Evolutionary conservation across 2,888 invertebrate genomes (phyloP).

Genomic region (Ophioninae sp.): DNA sequence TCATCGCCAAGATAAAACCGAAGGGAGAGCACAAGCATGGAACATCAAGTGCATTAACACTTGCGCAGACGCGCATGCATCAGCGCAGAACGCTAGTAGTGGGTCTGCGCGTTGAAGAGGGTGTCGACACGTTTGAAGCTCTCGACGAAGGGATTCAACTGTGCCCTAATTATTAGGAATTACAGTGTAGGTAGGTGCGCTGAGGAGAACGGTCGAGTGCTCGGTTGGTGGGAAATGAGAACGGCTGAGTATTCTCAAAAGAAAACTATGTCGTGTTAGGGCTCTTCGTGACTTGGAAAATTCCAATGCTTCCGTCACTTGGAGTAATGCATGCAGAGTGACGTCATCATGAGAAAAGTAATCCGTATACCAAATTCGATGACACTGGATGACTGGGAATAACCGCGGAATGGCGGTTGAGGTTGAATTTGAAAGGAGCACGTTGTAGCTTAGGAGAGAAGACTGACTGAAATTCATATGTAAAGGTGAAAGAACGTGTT

Average conservation of each 20-base stretch:
- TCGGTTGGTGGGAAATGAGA: neutral
- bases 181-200: constrained; percentile 11
- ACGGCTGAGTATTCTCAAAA: neutral
- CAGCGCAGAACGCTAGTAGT: constrained; percentile 28
- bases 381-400: neutral
- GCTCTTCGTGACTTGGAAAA: neutral
- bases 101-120: constrained; percentile 23
- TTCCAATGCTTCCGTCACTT: neutral
- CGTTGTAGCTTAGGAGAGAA: neutral
- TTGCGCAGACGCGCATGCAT: constrained; percentile 31
- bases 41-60: constrained; percentile 12
- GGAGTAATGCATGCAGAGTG: neutral
- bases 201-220: constrained; percentile 16
- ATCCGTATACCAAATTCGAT: constrained; percentile 1
- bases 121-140: constrained; percentile 49
- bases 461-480: neutral
- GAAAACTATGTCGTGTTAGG: neutral
- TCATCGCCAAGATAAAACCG: constrained; percentile 40
- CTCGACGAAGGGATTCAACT: constrained; percentile 55
- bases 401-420: neutral
- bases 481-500: neutral
- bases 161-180: constrained; percentile 63
- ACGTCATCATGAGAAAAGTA: neutral
- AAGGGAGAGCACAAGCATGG: constrained; percentile 31
- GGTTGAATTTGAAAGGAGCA: neutral